Conservation (phyloP, 2,888 invertebrate genomes). For the Rhodophaea formosa region DNA sequence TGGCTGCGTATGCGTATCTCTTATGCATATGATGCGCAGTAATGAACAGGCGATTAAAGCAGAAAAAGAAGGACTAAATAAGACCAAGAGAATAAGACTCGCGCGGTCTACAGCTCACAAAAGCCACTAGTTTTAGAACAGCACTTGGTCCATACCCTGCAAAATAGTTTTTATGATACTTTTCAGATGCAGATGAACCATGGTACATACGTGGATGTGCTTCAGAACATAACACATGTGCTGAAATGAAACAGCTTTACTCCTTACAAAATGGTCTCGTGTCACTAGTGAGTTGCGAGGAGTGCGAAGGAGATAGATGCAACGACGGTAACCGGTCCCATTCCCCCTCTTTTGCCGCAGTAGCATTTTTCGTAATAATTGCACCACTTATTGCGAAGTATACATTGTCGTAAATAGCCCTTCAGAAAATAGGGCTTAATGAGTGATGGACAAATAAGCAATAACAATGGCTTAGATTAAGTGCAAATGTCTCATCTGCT, state of each 20-base stretch:
- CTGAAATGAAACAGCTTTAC: constrained; percentile 49
- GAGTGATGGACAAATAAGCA: constrained; percentile 2
- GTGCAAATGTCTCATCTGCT: constrained; percentile 25
- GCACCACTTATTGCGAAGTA: constrained; percentile 54
- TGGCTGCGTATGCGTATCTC: no score
- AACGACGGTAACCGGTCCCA: constrained; percentile 46
- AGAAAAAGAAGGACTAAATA: no score
- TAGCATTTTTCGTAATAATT: constrained; percentile 46
- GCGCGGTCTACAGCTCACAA: no score
- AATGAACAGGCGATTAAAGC: no score
- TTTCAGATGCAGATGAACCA: constrained; percentile 50
- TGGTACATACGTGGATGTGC: constrained; percentile 62
- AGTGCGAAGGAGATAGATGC: constrained; percentile 61
- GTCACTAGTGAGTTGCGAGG: constrained; percentile 45
- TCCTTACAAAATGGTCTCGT: constrained; percentile 39
- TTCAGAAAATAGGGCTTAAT: background rate
- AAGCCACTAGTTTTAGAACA: no score
- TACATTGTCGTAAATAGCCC: constrained; percentile 39
- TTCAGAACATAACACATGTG: constrained; percentile 57
- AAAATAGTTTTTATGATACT: background rate
- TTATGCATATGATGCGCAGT: no score
- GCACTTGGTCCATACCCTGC: no score
- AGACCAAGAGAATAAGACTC: no score
- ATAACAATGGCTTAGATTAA: background rate
- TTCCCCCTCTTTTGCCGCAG: constrained; percentile 41